Evolutionary conservation across 2,797 vertebrate species (phyloP).

Genomic region (Scolopax bukidnonensis): DNA sequence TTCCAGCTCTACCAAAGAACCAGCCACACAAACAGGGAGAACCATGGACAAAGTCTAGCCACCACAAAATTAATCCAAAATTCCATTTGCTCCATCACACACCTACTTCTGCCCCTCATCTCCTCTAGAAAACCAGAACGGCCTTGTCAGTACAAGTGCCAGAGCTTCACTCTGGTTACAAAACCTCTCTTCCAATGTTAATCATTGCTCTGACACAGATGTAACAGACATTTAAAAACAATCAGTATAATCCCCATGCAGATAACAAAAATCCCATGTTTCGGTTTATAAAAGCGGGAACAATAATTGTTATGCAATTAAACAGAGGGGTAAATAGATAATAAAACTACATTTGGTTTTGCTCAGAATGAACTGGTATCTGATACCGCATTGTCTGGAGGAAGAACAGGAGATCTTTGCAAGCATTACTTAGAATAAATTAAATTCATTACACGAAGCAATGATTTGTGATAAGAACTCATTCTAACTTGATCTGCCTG

Average conservation of each 20-base stretch:
- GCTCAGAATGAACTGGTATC: background rate
- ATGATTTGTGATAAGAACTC: background rate
- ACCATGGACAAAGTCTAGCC: background rate
- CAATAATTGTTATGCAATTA: background rate
- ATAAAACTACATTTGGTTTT: background rate
- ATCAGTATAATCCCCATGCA: background rate
- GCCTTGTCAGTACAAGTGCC: background rate
- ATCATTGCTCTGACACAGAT: constrained; percentile 21
- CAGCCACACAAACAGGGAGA: background rate
- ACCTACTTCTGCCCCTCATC: background rate
- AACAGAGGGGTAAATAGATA: background rate
- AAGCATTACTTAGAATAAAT: background rate
- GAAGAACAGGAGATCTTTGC: background rate
- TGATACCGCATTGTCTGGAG: background rate
- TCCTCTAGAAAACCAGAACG: background rate
- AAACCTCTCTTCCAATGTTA: background rate
- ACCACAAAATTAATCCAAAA: background rate
- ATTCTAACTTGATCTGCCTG: background rate
- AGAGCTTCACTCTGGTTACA: background rate
- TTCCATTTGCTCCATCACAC: background rate
- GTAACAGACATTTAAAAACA: background rate
- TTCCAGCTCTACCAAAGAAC: background rate
- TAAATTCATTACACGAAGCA: background rate
- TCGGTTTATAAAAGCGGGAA: background rate
- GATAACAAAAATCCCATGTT: background rate